Evolutionary conservation across 2,888 invertebrate species (phyloP), one percentile per base, ranked within the genome.

Genomic region (Loripinus fragilis): DNA sequence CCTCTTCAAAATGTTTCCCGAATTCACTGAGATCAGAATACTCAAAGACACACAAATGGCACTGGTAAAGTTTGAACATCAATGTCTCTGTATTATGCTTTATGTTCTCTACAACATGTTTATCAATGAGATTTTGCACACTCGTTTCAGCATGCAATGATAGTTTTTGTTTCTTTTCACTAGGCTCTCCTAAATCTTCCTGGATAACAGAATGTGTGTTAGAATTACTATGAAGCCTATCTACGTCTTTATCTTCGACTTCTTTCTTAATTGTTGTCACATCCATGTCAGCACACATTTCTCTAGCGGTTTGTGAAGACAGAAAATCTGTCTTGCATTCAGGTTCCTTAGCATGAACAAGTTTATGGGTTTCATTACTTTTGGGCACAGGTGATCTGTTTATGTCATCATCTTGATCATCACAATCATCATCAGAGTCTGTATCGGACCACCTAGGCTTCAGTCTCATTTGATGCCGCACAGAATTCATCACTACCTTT

Each of bases 21-120:
- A 87, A 89, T 55, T 86, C 83, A 2, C 78, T 74, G 1, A 86
- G 81, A 42, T 84, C 85, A n/a, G 80, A 77, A 71, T 85, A 87
- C 15, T 78, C 83, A 74, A 83, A 87, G 17, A 80, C 74, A 80
- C 89, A 89, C 38, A 86, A 78, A 10, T 86, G 83, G 74, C 89
- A 89, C 30, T 82, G 76, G 45, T 85, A 87, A 55, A 82, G 55
- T 25, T 76, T 78, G 35, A 76, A 82, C 33, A 73, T 45, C 50
- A 41, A 23, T 33, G 65, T 42, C 25, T 45, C 35, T 20, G 5
- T 12, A n/a, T 17, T 28, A 17, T 48, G 23, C 17, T 38, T 45
- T 50, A 38, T 66, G 33, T 72, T 28, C 38, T 69, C 66, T 25
- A 65, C 10, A 17, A 65, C 38, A 33, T 50, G 35, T 69, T 69